Percentiles rank a stretch among this genome's conserved stretches.
Conservation (phyloP, 2,888 invertebrate species). For the Eumacrocentrus americanus region DNA sequence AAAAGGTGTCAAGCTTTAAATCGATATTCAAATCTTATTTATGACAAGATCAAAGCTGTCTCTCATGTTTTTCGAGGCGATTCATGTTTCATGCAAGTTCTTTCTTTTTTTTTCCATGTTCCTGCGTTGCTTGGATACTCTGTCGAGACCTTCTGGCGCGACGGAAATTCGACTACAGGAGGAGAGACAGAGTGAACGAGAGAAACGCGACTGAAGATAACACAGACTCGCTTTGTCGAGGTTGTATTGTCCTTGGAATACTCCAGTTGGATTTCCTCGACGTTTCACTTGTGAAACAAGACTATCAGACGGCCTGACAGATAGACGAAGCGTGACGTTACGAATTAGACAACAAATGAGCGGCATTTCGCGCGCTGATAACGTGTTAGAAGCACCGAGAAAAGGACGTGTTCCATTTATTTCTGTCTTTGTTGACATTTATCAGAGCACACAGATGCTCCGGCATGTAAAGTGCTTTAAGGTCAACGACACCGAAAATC, state of each 20-base stretch:
- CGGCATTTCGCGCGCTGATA: background rate
- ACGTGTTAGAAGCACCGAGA: background rate
- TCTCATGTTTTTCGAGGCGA: background rate
- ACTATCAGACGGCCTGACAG: constrained; percentile 33
- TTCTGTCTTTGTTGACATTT: constrained; percentile 6
- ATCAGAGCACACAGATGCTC: background rate
- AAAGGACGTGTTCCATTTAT: constrained; percentile 8
- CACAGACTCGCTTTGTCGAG: background rate
- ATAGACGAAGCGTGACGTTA: constrained; percentile 20
- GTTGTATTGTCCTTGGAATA: background rate
- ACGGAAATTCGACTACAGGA: too few relatives aligned
- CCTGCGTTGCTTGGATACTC: too few relatives aligned
- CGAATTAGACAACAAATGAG: constrained; percentile 17
- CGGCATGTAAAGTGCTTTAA: background rate
- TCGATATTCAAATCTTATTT: constrained; percentile 1
- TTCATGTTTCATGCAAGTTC: background rate
- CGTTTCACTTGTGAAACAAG: constrained; percentile 26
- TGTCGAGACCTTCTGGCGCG: too few relatives aligned
- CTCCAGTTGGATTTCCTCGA: too few relatives aligned
- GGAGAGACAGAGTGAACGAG: too few relatives aligned
- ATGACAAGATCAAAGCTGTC: background rate
- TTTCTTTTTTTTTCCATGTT: constrained; percentile 11
- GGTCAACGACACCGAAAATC: background rate
- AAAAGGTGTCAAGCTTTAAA: too few relatives aligned
- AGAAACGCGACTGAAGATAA: too few relatives aligned